Conservation (phyloP, 1,140 invertebrate genomes). For the Hypothenemus hampei region DNA sequence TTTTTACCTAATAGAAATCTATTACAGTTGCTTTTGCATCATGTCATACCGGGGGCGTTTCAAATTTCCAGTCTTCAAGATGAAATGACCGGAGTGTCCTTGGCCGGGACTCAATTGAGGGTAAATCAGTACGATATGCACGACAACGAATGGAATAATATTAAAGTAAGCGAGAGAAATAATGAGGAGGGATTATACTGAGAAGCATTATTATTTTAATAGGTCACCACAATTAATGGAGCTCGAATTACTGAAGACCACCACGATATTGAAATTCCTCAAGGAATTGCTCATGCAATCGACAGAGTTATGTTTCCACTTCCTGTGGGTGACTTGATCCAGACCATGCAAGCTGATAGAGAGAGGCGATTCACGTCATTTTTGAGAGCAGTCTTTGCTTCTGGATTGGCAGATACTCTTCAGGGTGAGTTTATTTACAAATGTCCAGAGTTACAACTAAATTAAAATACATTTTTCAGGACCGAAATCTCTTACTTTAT, state of each 20-base stretch:
- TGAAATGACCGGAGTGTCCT: constrained; percentile 82
- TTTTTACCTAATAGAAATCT: not conserved
- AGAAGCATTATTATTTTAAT: too few relatives aligned
- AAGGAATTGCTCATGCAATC: constrained; percentile 81
- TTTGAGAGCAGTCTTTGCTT: constrained; percentile 66
- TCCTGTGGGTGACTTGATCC: constrained; percentile 75
- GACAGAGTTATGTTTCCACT: constrained; percentile 84
- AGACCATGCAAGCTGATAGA: constrained; percentile 74
- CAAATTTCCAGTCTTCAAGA: constrained; percentile 69
- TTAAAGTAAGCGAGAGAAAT: constrained; percentile 53
- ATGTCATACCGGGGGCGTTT: constrained; percentile 79
- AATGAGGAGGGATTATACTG: not conserved
- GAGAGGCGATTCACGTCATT: constrained; percentile 74
- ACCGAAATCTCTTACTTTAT: constrained; percentile 76
- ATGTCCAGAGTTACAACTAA: not conserved
- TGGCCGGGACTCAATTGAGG: constrained; percentile 76
- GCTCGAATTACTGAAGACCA: constrained; percentile 72
- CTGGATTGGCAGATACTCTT: constrained; percentile 68
- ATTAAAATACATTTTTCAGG: constrained; percentile 47
- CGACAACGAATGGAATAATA: constrained; percentile 79
- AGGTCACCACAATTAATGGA: constrained; percentile 79
- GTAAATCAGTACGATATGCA: constrained; percentile 82
- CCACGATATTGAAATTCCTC: constrained; percentile 73
- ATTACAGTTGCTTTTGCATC: constrained; percentile 68
- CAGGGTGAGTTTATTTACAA: constrained; percentile 50